A percentile compares a stretch with the other conserved stretches of the same genome.
Evolutionary conservation across 2,888 invertebrate species (phyloP).

Genomic region (Dolichomitus sp.): DNA sequence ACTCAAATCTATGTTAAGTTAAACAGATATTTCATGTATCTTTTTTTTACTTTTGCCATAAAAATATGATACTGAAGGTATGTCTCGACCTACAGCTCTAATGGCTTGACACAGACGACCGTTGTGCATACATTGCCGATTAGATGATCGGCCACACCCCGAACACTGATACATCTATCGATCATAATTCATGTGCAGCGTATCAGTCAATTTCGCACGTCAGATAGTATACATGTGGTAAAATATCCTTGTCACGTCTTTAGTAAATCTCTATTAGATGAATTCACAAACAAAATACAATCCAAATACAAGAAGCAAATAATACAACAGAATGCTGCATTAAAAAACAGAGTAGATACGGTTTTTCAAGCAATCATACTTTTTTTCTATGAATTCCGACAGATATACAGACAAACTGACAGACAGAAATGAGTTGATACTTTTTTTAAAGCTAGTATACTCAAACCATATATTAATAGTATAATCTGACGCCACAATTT

Average conservation of each 20-base stretch:
- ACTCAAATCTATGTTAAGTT: neutral
- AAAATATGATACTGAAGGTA: neutral
- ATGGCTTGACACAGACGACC: neutral
- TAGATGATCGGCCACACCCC: conserved; percentile 49
- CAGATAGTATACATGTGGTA: neutral
- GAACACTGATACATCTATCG: conserved; percentile 45
- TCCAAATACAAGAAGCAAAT: neutral
- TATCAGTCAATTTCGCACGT: conserved; percentile 55
- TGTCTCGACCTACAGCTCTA: neutral
- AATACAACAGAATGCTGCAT: neutral
- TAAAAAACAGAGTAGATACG: neutral
- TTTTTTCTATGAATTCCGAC: too few relatives aligned
- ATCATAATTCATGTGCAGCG: conserved; percentile 47
- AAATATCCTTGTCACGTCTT: conserved; percentile 34
- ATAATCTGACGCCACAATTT: too few relatives aligned
- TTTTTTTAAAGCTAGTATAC: too few relatives aligned
- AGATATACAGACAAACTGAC: too few relatives aligned
- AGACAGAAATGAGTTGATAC: too few relatives aligned
- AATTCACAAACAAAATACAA: conserved; percentile 7
- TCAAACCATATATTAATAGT: too few relatives aligned
- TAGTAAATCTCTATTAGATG: conserved; percentile 41
- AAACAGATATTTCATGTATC: neutral
- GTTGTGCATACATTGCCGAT: conserved; percentile 25
- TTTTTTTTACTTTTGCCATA: neutral
- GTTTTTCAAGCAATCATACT: too few relatives aligned